Base-by-base conservation (phyloP, 2,113 vertebrate species). In the Ceyx melanurus region DNA sequence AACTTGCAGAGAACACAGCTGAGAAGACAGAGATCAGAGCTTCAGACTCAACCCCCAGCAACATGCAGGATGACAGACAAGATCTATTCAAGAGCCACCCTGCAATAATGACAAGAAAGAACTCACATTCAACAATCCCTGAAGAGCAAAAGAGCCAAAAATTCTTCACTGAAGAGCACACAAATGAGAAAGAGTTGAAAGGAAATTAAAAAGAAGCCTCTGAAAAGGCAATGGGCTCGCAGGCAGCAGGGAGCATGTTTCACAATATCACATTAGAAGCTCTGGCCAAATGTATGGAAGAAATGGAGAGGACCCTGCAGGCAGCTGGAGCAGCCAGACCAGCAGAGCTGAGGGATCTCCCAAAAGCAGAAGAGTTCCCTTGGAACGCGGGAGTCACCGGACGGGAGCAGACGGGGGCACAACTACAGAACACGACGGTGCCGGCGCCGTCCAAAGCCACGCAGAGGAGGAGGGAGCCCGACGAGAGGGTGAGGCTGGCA, bases 131-230 rank as follows among this genome's bases (percentile, higher is more conserved):
- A 56, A 57, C 85, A 58, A 62, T 16, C 77, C 67, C 64, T 50
- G 23, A 62, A 72, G 73, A 79, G 85, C 20, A 71, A 79, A 83
- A 75, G 79, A 75, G 68, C 58, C 73, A 42, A 66, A 66, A 86
- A 76, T 62, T 53, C 65, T 66, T 75, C 82, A 71, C 45, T 21
- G 9, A 61, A 22, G 58, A 70, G 46, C 57, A 61, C 67, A 91
- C 46, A 48, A 86, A 86, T 37, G 46, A 83, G 76, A 57, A 37
- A 61, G 57, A 64, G 37, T 45, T 89, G 81, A 93, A 93, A 93
- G 94, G 77, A 82, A 91, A 91, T 93, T 86, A 89, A 89, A 67
- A 70, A 82, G 85, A 3, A 86, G 88, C 76, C 53, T 66, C 73
- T 89, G 89, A 66, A 93, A 93, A 86, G 88, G 85, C 57, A 61